Evolutionary conservation across 2,888 invertebrate genomes (phyloP), one percentile per base, ranked within the genome.

Genomic region (Ennomos quercinarius): DNA sequence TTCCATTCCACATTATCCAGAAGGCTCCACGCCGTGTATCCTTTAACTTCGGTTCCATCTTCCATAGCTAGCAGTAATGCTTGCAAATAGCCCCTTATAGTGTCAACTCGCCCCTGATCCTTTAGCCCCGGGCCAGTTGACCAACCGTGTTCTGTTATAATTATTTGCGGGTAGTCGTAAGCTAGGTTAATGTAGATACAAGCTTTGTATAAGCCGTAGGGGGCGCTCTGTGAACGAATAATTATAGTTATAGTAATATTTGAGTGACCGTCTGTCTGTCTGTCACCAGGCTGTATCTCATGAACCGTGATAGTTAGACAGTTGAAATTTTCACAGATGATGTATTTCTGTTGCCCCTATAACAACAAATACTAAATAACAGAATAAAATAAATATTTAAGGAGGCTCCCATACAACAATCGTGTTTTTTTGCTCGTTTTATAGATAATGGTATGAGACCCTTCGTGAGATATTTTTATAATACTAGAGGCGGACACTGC

Each of bases 1-100:
- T 72, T 74, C 95, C 95, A 95, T 72, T 95, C 95, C 43, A 95
- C 93, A 69, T 94, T 95, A 69, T 96, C 96, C 87, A 95, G 88
- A 0, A 96, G 81, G 44, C 94, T 94, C 95, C 95, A 95, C 0
- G 89, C 91, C 0, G 94, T 93, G 68, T 95, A 95, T 0, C 94
- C 95, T 35, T 68, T 73, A 0, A 94, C 79, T 1, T 90, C 74
- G 0, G 93, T 88, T 0, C 92, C 93, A 40, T 94, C 93, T 58
- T 93, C 90, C 9, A 93, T 75, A 0, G 93, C 94, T 2, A 91
- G 71, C 17, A 93, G 66, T 17, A 94, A 44, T 0, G 93, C 93
- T 3, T 78, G 76, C 17, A 94, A 70, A 67, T 94, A 93, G 0
- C 72, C 71, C 63, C 86, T 77, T 4, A 93, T 41, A 66, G 85